Percentiles rank a stretch among this genome's conserved stretches.
Evolutionary conservation across 2,113 vertebrate genomes (phyloP).

Genomic region (Rattus norvegicus): DNA sequence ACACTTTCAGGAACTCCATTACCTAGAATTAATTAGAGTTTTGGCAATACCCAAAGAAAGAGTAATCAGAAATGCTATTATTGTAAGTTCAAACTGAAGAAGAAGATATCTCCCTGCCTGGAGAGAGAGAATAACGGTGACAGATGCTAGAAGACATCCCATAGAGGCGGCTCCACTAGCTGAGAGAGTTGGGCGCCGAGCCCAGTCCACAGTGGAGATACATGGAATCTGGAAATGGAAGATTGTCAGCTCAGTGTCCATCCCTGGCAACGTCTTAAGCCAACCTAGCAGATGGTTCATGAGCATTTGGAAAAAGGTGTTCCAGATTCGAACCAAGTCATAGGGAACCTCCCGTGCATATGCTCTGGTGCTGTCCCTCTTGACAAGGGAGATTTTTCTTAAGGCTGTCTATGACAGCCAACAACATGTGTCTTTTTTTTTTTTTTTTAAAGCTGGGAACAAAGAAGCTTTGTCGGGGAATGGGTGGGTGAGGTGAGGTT

Average conservation of each 20-base stretch:
- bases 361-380: background rate
- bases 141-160: constrained; percentile 68
- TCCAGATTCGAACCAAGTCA: constrained; percentile 29
- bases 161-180: constrained; percentile 30
- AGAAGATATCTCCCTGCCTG: constrained; percentile 35
- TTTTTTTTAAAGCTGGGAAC: background rate
- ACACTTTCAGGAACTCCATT: constrained; percentile 61
- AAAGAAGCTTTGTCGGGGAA: constrained; percentile 2
- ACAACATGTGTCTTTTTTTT: background rate
- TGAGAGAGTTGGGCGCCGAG: constrained; percentile 53
- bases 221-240: constrained; percentile 57
- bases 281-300: constrained; percentile 66
- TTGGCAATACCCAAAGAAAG: constrained; percentile 57
- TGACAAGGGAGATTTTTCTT: constrained; percentile 51
- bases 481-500: background rate
- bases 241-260: constrained; percentile 35
- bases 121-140: constrained; percentile 20
- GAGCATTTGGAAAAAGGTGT: constrained; percentile 40
- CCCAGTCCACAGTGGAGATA: constrained; percentile 48
- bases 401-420: constrained; percentile 33
- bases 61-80: constrained; percentile 63
- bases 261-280: constrained; percentile 48
- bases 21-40: constrained; percentile 50
- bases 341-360: background rate
- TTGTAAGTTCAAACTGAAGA: constrained; percentile 52